These are phyloP conservation scores for Hemicentrotus pulcherrimus DNA, from an alignment of 35 echinoderm and acorn worm genomes.

Conservation along the genomic window DNA sequence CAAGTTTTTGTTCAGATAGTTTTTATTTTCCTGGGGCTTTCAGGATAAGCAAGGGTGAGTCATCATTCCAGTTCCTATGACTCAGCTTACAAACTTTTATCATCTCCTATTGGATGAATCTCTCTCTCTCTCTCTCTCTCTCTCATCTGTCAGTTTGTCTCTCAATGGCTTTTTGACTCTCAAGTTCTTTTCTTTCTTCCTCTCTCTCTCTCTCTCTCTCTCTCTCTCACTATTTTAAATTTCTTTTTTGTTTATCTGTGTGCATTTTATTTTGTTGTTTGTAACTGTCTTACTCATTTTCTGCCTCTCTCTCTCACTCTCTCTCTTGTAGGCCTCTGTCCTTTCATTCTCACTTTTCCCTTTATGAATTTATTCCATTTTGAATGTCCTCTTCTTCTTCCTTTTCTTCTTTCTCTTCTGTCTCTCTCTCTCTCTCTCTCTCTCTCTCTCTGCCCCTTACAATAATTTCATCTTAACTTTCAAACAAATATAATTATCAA, in stretches of 20 bases:
- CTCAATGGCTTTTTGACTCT: no score
- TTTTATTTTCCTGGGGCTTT: neutral
- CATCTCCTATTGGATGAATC: slow-evolving; percentile 18
- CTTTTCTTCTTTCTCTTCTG: no score
- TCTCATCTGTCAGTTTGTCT: neutral
- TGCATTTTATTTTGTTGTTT: neutral
- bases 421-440: neutral
- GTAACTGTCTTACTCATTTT: neutral
- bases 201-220: neutral
- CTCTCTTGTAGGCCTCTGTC: neutral
- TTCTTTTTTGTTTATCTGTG: neutral
- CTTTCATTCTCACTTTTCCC: neutral
- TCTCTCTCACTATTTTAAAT: neutral
- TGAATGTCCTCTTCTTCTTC: neutral
- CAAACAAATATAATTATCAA: no score
- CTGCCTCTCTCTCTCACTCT: neutral
- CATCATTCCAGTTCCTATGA: slow-evolving; percentile 32
- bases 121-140: slow-evolving; percentile 19
- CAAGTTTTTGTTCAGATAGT: slow-evolving; percentile 12
- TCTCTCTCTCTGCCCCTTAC: neutral
- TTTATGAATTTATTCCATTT: neutral
- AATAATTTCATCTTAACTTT: no score
- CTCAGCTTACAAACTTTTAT: slow-evolving; percentile 23
- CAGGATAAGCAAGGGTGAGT: slow-evolving; percentile 5
- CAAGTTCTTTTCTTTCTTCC: neutral